Base-by-base conservation (phyloP, 1,140 invertebrate genomes). In the Dendrolimus punctatus region DNA sequence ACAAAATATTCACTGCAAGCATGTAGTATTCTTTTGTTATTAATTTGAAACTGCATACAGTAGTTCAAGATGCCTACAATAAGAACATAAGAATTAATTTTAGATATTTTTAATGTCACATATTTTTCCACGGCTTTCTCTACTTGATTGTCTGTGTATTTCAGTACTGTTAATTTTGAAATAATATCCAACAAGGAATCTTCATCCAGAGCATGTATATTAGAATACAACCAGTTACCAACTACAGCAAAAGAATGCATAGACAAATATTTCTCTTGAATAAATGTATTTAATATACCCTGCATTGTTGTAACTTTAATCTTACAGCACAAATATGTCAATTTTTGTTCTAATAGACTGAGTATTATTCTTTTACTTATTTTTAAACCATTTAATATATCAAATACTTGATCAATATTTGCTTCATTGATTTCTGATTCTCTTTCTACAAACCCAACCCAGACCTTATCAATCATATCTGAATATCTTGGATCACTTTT, bases 41-140 rank as follows among this genome's bases (percentile, higher is more conserved):
- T 77, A 41, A 93, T 71, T 43, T 89, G 85, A 61, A 92, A 89
- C 55, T 88, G 82, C 50, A 86, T 80, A 64, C 90, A 92, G 62
- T 93, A 93, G 62, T 92, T 90, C 71, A 92, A 87, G 39, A 93
- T 87, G 6, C 87, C 71, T 3, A 89, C 78, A 39, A 93, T 76
- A n/a, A 94, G 68, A 46, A 87, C 71, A 51, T 89, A 77, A 58
- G 91, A 88, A 55, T 88, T 78, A 23, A 90, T 82, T 57, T 84
- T 84, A 9, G 66, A 9, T 8, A 80, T 78, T 82, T 89, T 90
- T 0, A 87, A 71, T 68, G 88, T 91, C 45, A 92, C 75, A 64
- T 92, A 92, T 60, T 90, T 88, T 66, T 90, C 89, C 6, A 94
- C 64, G n/a, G 90, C 87, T 69, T 78, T 87, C 61, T 90, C 88